Evolutionary conservation across 2,888 invertebrate species (phyloP).

Genomic region (Hyposoter didymator): DNA sequence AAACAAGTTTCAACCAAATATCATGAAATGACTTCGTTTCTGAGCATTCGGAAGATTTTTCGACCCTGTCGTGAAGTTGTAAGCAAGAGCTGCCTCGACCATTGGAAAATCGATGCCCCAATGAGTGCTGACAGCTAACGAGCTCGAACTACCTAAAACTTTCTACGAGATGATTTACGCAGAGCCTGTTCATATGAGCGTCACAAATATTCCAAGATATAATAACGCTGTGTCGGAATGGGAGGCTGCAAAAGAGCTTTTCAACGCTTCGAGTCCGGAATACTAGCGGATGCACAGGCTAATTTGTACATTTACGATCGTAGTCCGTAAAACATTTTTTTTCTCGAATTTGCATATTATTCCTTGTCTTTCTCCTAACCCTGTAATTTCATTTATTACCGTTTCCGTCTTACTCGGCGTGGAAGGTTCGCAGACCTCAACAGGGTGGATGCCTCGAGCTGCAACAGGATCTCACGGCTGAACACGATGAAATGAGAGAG

Average conservation of each 20-base stretch:
- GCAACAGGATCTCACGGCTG: not conserved
- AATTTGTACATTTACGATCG: constrained; percentile 66
- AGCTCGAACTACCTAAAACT: constrained; percentile 12
- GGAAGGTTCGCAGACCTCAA: constrained; percentile 14
- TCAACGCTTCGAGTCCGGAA: not conserved
- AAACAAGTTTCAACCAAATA: too few relatives aligned
- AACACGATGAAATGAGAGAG: constrained; percentile 14
- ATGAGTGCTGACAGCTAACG: constrained; percentile 23
- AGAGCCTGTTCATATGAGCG: not conserved
- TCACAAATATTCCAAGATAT: not conserved
- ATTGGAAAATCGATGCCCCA: constrained; percentile 17
- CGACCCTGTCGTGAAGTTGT: not conserved
- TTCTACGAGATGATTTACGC: constrained; percentile 45
- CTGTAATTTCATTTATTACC: constrained; percentile 28
- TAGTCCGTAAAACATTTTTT: constrained; percentile 25
- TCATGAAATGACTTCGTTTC: too few relatives aligned
- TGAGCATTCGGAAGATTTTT: not conserved
- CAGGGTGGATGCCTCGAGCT: constrained; percentile 37
- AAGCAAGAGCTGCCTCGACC: too few relatives aligned
- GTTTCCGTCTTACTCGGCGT: constrained; percentile 38
- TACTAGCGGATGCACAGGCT: constrained; percentile 41
- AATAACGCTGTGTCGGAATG: not conserved
- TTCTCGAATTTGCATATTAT: constrained; percentile 18
- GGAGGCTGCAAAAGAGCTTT: constrained; percentile 1
- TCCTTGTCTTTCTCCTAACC: not conserved